Evolutionary conservation across 2,888 invertebrate species (phyloP).

Genomic region (Acanthopleura granulata): DNA sequence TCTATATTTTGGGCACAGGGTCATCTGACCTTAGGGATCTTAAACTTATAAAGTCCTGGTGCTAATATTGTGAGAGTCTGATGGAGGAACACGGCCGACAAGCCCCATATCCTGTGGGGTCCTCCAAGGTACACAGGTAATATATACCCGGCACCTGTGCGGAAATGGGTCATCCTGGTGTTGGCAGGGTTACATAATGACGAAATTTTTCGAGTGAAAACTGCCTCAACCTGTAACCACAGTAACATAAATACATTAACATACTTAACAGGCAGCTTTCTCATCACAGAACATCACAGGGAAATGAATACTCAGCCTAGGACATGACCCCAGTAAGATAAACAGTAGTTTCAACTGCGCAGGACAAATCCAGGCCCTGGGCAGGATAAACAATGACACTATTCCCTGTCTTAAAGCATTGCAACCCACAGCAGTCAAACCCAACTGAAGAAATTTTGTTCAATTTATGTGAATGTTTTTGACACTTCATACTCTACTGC

Average conservation of each 20-base stretch:
- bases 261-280: too few relatives aligned
- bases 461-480: too few relatives aligned
- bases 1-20: background rate
- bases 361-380: too few relatives aligned
- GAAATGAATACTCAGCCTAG: too few relatives aligned
- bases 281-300: too few relatives aligned
- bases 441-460: too few relatives aligned
- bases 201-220: slow-evolving; percentile 49
- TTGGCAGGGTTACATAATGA: slow-evolving; percentile 48
- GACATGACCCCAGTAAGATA: too few relatives aligned
- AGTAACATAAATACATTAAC: background rate
- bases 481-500: too few relatives aligned
- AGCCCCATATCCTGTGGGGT: slow-evolving; percentile 68
- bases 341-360: too few relatives aligned
- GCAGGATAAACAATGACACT: too few relatives aligned
- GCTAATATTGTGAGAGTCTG: slow-evolving; percentile 53
- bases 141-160: slow-evolving; percentile 49
- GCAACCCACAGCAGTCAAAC: too few relatives aligned
- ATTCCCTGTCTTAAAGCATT: too few relatives aligned
- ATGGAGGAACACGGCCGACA: slow-evolving; percentile 67
- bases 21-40: slow-evolving; percentile 27
- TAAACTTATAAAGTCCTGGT: slow-evolving; percentile 55
- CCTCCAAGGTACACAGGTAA: slow-evolving; percentile 57
- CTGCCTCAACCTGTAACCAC: slow-evolving; percentile 71
- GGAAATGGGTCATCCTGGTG: slow-evolving; percentile 49